phyloP scores from a whole-genome alignment of 2,888 invertebrate species.

The Mystacides longicornis region DNA sequence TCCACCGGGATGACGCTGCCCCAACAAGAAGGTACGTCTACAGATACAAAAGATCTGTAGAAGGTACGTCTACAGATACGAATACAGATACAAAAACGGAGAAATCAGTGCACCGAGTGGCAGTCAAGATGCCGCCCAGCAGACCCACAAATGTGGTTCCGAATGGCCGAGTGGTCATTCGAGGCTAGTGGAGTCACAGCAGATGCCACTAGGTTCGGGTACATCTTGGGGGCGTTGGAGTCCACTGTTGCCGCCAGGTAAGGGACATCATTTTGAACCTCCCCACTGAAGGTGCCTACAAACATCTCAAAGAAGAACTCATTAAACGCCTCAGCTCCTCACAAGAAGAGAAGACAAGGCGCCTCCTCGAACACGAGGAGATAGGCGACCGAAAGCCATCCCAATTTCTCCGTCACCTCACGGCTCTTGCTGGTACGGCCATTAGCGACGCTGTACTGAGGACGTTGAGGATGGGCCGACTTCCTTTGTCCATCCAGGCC shows the following conservation, averaged over 20 bases:
- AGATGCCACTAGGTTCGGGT: conserved; percentile 24
- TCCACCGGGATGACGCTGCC: too few species aligned
- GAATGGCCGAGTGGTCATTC: conserved; percentile 24
- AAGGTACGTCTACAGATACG: too few species aligned
- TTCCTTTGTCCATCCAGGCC: too few species aligned
- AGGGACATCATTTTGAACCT: conserved; percentile 27
- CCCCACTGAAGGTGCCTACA: conserved; percentile 24
- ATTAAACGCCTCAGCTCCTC: conserved; percentile 25
- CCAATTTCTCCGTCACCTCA: conserved; percentile 28
- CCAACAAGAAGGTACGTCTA: too few species aligned
- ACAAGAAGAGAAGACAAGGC: conserved; percentile 20
- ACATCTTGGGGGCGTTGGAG: conserved; percentile 26
- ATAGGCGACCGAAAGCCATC: conserved; percentile 26
- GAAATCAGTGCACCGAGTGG: conserved; percentile 8
- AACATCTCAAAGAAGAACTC: conserved; percentile 27
- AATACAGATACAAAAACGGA: not conserved
- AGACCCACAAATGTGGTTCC: conserved; percentile 27
- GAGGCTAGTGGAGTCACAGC: conserved; percentile 17
- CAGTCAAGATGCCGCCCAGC: conserved; percentile 19
- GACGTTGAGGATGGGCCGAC: too few species aligned
- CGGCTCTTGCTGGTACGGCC: conserved; percentile 21
- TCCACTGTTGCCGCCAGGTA: conserved; percentile 26
- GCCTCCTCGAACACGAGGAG: conserved; percentile 21
- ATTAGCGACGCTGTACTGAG: too few species aligned
- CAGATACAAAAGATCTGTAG: too few species aligned